Evolutionary conservation across 35 echinoderm and acorn worm species (phyloP).

Genomic region (Apostichopus parvimensis): DNA sequence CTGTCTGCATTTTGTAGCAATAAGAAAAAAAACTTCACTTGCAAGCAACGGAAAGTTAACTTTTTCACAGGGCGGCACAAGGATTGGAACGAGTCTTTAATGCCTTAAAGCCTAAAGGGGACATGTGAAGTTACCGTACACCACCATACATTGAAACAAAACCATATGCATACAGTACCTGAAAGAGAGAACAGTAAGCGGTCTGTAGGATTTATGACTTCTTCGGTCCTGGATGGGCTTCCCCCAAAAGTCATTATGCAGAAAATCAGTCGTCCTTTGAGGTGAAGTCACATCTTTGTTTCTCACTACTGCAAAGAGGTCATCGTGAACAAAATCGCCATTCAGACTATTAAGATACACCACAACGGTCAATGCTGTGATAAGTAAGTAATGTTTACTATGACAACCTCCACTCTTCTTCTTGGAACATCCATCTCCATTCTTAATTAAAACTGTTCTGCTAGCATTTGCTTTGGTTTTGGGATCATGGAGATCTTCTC

Average conservation of each 20-base stretch:
- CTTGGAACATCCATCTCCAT: neutral
- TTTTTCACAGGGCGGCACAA: too few species aligned
- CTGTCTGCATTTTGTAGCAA: too few species aligned
- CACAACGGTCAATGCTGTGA: neutral
- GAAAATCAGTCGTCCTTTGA: conserved; percentile 27
- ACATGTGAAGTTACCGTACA: too few species aligned
- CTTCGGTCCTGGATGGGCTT: conserved; percentile 59
- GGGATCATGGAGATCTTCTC: neutral
- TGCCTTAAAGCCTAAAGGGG: too few species aligned
- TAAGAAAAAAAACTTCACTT: too few species aligned
- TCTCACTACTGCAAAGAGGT: conserved; percentile 82
- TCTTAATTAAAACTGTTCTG: neutral
- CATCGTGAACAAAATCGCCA: conserved; percentile 79
- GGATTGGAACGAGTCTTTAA: too few species aligned
- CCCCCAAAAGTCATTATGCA: conserved; percentile 88
- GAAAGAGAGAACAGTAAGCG: conserved; percentile 76
- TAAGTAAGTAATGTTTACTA: neutral
- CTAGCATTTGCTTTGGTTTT: neutral
- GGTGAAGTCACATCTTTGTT: conserved; percentile 72
- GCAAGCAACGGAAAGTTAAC: too few species aligned
- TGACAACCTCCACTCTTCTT: neutral
- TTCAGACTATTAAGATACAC: conserved; percentile 54
- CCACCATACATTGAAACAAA: too few species aligned
- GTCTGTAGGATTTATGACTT: conserved; percentile 94
- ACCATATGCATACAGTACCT: conserved; percentile 44